phyloP scores from a whole-genome alignment of 2,888 invertebrate genomes.

The Alentia gelatinosa region DNA sequence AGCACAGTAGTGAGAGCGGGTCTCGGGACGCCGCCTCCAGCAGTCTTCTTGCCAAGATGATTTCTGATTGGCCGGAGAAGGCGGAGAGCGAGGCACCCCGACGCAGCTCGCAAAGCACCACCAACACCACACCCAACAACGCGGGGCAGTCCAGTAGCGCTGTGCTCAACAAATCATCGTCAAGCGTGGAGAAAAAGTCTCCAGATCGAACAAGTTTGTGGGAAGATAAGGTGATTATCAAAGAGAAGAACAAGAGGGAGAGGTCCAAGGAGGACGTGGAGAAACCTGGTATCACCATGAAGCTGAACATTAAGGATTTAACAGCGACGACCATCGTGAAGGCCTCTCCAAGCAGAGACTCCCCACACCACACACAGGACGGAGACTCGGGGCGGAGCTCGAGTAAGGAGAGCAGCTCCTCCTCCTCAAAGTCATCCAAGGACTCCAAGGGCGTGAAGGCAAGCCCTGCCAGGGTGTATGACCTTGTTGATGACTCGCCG shows the following conservation, averaged over 20 bases:
- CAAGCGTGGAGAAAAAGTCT: slow-evolving; percentile 36
- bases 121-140: not conserved
- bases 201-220: not conserved
- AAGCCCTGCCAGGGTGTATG: slow-evolving; percentile 44
- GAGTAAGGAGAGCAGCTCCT: slow-evolving; percentile 33
- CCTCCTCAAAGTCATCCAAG: slow-evolving; percentile 29
- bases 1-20: not conserved
- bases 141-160: not conserved
- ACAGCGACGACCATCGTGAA: slow-evolving; percentile 48
- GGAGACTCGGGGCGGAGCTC: slow-evolving; percentile 20
- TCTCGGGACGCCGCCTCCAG: not conserved
- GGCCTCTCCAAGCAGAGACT: not conserved
- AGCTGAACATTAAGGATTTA: slow-evolving; percentile 59
- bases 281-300: slow-evolving; percentile 58
- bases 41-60: slow-evolving; percentile 32
- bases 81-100: not conserved
- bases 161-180: slow-evolving; percentile 23
- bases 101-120: not conserved
- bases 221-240: slow-evolving; percentile 52
- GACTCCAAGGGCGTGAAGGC: slow-evolving; percentile 27
- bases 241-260: slow-evolving; percentile 49
- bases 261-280: slow-evolving; percentile 44
- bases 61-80: slow-evolving; percentile 39
- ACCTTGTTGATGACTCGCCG: slow-evolving; percentile 39
- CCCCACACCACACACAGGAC: not conserved